Base-by-base conservation (phyloP, 2,797 vertebrate genomes). In the Gadopsis marmoratus region DNA sequence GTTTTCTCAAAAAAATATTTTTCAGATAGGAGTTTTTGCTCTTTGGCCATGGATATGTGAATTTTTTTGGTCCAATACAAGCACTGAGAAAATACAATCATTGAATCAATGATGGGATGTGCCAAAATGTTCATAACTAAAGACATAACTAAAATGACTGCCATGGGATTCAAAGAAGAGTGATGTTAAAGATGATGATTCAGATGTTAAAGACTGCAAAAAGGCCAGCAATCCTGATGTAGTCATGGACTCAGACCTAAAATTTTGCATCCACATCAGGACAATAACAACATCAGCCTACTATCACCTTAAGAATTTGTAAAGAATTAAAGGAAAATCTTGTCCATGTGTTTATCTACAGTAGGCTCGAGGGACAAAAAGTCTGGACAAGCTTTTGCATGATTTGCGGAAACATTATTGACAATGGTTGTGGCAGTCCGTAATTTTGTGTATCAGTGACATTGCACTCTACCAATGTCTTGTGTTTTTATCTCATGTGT, bases 401-500 rank as follows among this genome's bases (percentile, higher is more conserved):
- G 3, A 56, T 47, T 19, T 69, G 12, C 45, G 63, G 19, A 45
- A 39, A 54, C 17, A 62, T 51, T 31, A 29, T 78, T 56, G 12
- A 14, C 23, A 74, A 23, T 66, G 21, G 26, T 66, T 79, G 6
- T 7, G 19, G 29, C 13, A 59, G 12, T 54, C 23, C 33, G 9
- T 71, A 29, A 56, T 23, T 75, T 48, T 54, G 6, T 39, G 11
- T 1, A 43, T 55, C 9, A 43, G 7, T 4, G 1, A 26, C 16
- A 65, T 56, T 39, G 51, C 43, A 5, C 17, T 43, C 19, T 26
- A 29, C 16, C 26, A 64, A 6, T 62, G 54, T 48, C 33, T 63
- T 16, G 33, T 74, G 41, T 71, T 77, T 53, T 81, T 68, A 59
- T 55, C n/a, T 50, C 41, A 71, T 41, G 16, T 50, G 51, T 31